Evolutionary conservation across 2,888 invertebrate genomes (phyloP), one percentile per base, ranked within the genome.

Genomic region (Eledona agricola): DNA sequence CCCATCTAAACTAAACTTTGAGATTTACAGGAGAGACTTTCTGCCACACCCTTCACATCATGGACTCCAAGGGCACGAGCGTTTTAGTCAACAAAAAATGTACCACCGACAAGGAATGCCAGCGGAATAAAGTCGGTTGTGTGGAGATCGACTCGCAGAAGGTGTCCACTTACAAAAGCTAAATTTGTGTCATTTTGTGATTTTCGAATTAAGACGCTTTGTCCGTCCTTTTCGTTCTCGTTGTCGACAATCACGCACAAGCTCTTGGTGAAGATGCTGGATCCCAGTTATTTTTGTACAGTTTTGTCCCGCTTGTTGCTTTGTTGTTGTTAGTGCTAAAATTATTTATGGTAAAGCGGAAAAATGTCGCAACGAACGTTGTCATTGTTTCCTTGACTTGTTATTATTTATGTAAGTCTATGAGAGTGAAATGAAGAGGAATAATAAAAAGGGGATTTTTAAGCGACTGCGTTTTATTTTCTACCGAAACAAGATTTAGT

Each of bases 21-120:
- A n/a, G n/a, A n/a, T n/a, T n/a, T 47, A 2, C 70, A 77, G 82
- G 81, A 56, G 79, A 81, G 68, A 82, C 82, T 60, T 84, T 83
- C 70, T 84, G 83, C 67, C 82, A 83, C 71, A 83, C 83, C 23
- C 74, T 83, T 62, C 83, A 84, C 73, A 81, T 84, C 66, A 80
- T 84, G 80, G 83, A 83, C 72, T 82, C 83, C 51, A 80, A 77
- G 50, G 84, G 83, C n/a, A 79, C 81, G 54, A 84, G 83, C 67
- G 81, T 83, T 45, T 73, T 83, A 69, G 84, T 85, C 58, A 82
- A 83, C 75, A 85, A 85, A 72, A 82, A 83, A 70, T 85, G 85
- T 68, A 82, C 82, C 10, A 80, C 80, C 58, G 81, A 79, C 62
- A 77, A 78, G 57, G 83, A 84, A 68, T 85, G 85, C 66, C 80